phyloP scores from a whole-genome alignment of 2,888 invertebrate genomes.

The Agonopterix alstromeriana region DNA sequence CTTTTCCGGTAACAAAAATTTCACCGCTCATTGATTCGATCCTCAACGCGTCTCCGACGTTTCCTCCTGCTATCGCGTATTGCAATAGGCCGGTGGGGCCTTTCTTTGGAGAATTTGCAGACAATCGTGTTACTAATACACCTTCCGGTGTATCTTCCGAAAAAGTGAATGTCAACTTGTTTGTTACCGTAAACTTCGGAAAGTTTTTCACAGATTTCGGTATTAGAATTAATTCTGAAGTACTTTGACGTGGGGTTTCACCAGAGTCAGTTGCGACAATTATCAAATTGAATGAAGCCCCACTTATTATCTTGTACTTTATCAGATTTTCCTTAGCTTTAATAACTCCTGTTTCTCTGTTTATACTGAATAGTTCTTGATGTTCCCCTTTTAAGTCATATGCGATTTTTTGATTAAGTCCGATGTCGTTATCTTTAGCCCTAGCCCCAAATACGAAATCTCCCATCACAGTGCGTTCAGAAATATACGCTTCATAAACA shows the following conservation, averaged over 20 bases:
- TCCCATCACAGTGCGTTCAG: conserved; percentile 86
- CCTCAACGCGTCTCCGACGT: conserved; percentile 89
- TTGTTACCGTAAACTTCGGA: conserved; percentile 84
- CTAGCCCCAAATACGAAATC: conserved; percentile 94
- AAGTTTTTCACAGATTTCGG: conserved; percentile 87
- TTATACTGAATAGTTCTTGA: conserved; percentile 85
- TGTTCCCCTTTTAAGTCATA: conserved; percentile 89
- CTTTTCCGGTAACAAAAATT: conserved; percentile 85
- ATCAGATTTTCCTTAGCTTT: conserved; percentile 84
- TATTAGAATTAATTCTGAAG: conserved; percentile 85
- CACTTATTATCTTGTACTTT: conserved; percentile 65
- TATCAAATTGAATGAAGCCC: conserved; percentile 81
- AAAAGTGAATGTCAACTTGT: conserved; percentile 84
- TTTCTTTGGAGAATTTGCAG: conserved; percentile 88
- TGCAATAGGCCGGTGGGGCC: conserved; percentile 82
- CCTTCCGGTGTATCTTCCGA: conserved; percentile 88
- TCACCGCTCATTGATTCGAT: conserved; percentile 89
- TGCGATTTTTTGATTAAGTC: conserved; percentile 86
- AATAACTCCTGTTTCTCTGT: conserved; percentile 90
- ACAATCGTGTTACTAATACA: conserved; percentile 84
- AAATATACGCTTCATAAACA: conserved; percentile 87
- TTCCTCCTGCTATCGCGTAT: conserved; percentile 95
- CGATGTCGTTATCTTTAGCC: conserved; percentile 90
- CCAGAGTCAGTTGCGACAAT: conserved; percentile 91
- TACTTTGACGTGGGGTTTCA: conserved; percentile 79